These are phyloP conservation scores for Noctua pronuba DNA, from an alignment of 2,888 invertebrate genomes.

Conservation along the genomic window DNA sequence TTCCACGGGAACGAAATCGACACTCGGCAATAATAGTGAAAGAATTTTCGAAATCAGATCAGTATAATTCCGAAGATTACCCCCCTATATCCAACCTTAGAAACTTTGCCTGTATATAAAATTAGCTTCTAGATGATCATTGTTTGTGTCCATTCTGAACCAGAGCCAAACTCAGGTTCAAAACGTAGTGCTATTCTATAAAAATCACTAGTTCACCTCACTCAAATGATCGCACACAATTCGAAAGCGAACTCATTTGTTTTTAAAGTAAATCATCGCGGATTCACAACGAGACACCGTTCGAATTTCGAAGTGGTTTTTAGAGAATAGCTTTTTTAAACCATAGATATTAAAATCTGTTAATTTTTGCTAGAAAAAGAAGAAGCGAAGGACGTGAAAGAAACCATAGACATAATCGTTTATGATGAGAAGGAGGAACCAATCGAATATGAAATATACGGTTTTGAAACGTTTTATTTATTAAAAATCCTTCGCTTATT, in stretches of 20 bases:
- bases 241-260: background rate
- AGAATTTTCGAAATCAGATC: background rate
- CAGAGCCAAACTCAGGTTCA: too few species aligned
- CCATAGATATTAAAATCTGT: background rate
- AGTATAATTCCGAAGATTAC: background rate
- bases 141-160: background rate
- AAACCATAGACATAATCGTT: slow-evolving; percentile 73
- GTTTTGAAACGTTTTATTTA: slow-evolving; percentile 70
- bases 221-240: background rate
- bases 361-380: slow-evolving; percentile 60
- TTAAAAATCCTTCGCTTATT: slow-evolving; percentile 15
- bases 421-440: slow-evolving; percentile 76
- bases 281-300: background rate
- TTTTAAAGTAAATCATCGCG: background rate
- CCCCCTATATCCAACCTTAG: too few species aligned
- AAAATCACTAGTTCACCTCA: background rate
- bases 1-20: background rate
- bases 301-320: background rate
- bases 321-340: background rate
- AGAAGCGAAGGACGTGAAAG: slow-evolving; percentile 61
- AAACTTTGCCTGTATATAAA: too few species aligned
- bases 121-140: background rate
- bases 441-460: slow-evolving; percentile 78
- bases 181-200: background rate
- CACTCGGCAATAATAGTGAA: background rate